phyloP scores from a whole-genome alignment of 1,140 invertebrate genomes.

The Leptopilina boulardi region DNA sequence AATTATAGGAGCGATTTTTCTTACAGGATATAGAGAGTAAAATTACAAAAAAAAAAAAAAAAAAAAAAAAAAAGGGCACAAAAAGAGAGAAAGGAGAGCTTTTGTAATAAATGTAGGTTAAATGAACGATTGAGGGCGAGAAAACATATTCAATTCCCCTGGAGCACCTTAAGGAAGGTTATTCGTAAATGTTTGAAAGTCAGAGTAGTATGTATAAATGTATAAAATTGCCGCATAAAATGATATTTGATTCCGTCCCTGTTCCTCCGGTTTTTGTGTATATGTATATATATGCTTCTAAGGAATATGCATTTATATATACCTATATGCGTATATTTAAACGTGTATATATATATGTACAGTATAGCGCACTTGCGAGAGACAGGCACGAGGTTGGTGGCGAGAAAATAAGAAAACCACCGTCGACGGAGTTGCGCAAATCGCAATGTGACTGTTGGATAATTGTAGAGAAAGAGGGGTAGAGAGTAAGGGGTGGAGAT shows the following conservation, averaged over 20 bases:
- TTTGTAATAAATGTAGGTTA: background rate
- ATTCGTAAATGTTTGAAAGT: background rate
- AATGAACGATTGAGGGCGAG: constrained; percentile 19
- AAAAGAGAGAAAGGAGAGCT: too few relatives aligned
- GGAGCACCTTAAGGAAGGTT: background rate
- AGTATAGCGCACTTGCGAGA: constrained; percentile 41
- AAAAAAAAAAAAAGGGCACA: too few relatives aligned
- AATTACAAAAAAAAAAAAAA: too few relatives aligned
- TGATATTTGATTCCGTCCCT: background rate
- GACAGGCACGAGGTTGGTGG: constrained; percentile 32
- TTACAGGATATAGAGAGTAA: too few relatives aligned
- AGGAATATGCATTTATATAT: constrained; percentile 27
- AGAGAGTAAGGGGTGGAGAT: constrained; percentile 65
- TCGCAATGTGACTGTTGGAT: constrained; percentile 40
- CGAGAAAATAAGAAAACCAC: constrained; percentile 34
- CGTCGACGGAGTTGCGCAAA: constrained; percentile 48
- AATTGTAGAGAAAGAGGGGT: constrained; percentile 40
- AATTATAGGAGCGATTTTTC: too few relatives aligned
- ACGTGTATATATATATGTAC: constrained; percentile 46
- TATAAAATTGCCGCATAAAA: background rate
- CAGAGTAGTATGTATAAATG: background rate
- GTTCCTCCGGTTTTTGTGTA: constrained; percentile 12
- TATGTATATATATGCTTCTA: constrained; percentile 25
- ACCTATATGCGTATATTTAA: constrained; percentile 18
- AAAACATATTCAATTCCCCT: background rate